Base-by-base conservation (phyloP, 2,888 invertebrate genomes). In the Rambutsinella grinnellia region DNA sequence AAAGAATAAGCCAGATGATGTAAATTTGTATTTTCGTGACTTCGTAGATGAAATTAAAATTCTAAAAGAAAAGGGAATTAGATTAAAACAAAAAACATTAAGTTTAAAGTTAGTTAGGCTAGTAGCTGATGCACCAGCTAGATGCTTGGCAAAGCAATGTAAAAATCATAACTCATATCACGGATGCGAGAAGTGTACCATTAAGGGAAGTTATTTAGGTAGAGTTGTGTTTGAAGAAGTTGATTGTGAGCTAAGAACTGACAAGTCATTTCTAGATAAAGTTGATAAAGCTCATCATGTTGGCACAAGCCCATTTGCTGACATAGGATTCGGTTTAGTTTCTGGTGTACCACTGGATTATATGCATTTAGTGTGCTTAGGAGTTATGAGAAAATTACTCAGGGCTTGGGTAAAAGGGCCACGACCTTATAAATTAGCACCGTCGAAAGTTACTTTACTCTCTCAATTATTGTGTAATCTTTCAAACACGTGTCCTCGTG, bases 351-450 rank as follows among this genome's bases (percentile, higher is more conserved):
- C 76, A 1, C 5, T 69, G 19, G 76, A 76, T 21, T 76, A 76
- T 47, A 76, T 76, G 75, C 75, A 75, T 47, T 17, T 61, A 19
- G 68, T 68, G 1, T 74, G 66, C 21, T 47, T 74, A 36, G 85
- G 84, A 6, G 84, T 85, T 15, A 80, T 84, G 53, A 81, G 81
- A 58, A 84, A 85, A 56, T 58, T 85, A 3, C 24, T 85, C 0
- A 49, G 68, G 15, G 66, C 84, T 24, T 84, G 84, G 84, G 79
- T 82, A 21, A 81, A 76, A 49, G 85, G 84, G 19, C 62, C 69
- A 23, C 19, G 70, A 3, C 10, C 46, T 17, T 58, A 53, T 47
- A 60, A 63, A 27, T 17, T 77, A 17, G 27, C 61, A 15, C 10
- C 28, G 27, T n/a, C 6, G 8, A 23, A 63, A 47, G 57, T 66